Conservation (phyloP, 2,888 invertebrate species). For the Caenorhabditis wallacei region DNA sequence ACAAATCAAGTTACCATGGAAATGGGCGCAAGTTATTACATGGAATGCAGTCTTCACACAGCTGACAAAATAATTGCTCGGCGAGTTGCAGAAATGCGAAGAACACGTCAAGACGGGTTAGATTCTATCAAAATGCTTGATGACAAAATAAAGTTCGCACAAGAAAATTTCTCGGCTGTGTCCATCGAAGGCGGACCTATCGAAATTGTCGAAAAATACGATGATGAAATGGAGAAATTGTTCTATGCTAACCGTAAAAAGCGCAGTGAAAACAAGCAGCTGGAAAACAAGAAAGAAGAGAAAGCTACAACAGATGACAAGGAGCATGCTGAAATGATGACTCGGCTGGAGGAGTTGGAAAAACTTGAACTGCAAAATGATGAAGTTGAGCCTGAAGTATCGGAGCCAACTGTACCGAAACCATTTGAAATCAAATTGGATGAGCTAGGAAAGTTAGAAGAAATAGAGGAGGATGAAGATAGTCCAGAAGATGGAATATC, state of each 20-base stretch:
- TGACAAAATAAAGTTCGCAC: slow-evolving; percentile 38
- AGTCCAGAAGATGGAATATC: not conserved
- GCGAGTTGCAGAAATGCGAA: slow-evolving; percentile 20
- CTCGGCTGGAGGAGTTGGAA: slow-evolving; percentile 43
- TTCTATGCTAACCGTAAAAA: slow-evolving; percentile 42
- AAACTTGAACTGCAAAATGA: slow-evolving; percentile 14
- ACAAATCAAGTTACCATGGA: slow-evolving; percentile 51
- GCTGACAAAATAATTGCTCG: slow-evolving; percentile 41
- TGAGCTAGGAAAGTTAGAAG: no score
- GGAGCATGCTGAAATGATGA: slow-evolving; percentile 32
- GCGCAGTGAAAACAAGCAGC: not conserved
- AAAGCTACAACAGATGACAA: slow-evolving; percentile 15
- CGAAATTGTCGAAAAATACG: slow-evolving; percentile 54
- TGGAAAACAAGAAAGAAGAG: not conserved
- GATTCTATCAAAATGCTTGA: slow-evolving; percentile 39
- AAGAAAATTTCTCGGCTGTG: slow-evolving; percentile 26
- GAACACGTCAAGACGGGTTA: slow-evolving; percentile 17
- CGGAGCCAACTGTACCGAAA: slow-evolving; percentile 27
- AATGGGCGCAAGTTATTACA: slow-evolving; percentile 37
- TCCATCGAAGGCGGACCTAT: slow-evolving; percentile 12
- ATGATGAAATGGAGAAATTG: slow-evolving; percentile 41
- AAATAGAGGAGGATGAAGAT: slow-evolving; percentile 34
- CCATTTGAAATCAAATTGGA: slow-evolving; percentile 42
- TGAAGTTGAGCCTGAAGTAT: not conserved
- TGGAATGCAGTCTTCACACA: slow-evolving; percentile 47